Base-by-base conservation (phyloP, 2,113 vertebrate species). In the Ifrita kowaldi region DNA sequence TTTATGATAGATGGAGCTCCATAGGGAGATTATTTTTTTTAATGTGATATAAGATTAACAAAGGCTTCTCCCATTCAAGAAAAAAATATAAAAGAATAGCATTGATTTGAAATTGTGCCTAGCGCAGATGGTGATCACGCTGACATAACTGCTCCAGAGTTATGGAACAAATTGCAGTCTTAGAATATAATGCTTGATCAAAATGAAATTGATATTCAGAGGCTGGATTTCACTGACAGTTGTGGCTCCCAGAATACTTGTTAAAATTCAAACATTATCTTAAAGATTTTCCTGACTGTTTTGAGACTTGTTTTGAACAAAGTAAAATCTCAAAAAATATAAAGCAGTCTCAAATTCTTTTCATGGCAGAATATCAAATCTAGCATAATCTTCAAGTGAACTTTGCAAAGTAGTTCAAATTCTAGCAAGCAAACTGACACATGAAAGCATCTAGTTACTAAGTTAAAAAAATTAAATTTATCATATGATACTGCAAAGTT, bases 41-140 rank as follows among this genome's bases (percentile, higher is more conserved):
- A 42, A 0, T 56, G 53, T 59, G 23, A 86, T 91, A 16, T 47
- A 90, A 91, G 71, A 93, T 60, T 88, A 88, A 93, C 50, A 96
- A 90, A 93, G 26, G 17, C 13, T 16, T 86, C 42, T 79, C 9
- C 21, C 16, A 88, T 86, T 79, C 60, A 87, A 86, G 56, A 52
- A 85, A 89, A 24, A 89, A 71, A 18, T 41, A 69, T 33, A 65
- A 57, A 85, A 96, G 22, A 95, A 92, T 80, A 87, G 7, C 23
- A 83, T 13, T 94, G 82, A 95, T 91, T 93, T 94, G 76, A 97
- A 96, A 95, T 74, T 90, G 42, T 89, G 68, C 53, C 39, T 86
- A 59, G 39, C 81, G 78, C 75, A 97, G 62, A 93, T 80, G 62
- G 75, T 82, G 90, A 87, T 90, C 84, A 93, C 1, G 3, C 53